Evolutionary conservation across 2,113 vertebrate species (phyloP).

Genomic region (Neodontobutis hainanensis): DNA sequence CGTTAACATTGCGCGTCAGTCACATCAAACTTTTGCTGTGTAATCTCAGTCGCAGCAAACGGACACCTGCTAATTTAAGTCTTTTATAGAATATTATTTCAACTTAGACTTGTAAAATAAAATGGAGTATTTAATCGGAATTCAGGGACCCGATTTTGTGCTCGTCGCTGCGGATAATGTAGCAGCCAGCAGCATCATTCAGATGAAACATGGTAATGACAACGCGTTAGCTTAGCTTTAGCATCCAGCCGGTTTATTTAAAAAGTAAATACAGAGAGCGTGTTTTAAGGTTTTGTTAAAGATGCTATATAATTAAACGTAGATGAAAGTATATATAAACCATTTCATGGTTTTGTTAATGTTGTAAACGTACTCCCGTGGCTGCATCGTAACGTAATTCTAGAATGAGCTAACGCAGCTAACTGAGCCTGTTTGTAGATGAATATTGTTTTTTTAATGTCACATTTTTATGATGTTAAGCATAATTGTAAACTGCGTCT

Average conservation of each 20-base stretch:
- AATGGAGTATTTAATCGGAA: conserved; percentile 96
- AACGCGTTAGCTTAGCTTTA: conserved; percentile 62
- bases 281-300: background rate
- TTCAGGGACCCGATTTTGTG: conserved; percentile 92
- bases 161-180: conserved; percentile 92
- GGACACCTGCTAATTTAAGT: background rate
- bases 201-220: conserved; percentile 94
- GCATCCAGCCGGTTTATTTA: conserved; percentile 20
- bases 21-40: conserved; percentile 79
- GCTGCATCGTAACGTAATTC: background rate
- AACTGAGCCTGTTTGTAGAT: background rate
- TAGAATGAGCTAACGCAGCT: conserved; percentile 1
- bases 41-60: conserved; percentile 63
- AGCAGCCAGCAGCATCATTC: conserved; percentile 91
- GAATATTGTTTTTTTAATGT: background rate
- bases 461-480: background rate
- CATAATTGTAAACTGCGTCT: background rate
- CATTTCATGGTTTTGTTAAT: background rate
- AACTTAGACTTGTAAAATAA: rapidly evolving
- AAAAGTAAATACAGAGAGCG: background rate
- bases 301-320: background rate
- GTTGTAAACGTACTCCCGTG: background rate
- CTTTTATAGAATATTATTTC: background rate
- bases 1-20: conserved; percentile 50
- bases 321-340: background rate